Conservation (phyloP, 2,797 vertebrate genomes). For the Melanotaenia nigrans region DNA sequence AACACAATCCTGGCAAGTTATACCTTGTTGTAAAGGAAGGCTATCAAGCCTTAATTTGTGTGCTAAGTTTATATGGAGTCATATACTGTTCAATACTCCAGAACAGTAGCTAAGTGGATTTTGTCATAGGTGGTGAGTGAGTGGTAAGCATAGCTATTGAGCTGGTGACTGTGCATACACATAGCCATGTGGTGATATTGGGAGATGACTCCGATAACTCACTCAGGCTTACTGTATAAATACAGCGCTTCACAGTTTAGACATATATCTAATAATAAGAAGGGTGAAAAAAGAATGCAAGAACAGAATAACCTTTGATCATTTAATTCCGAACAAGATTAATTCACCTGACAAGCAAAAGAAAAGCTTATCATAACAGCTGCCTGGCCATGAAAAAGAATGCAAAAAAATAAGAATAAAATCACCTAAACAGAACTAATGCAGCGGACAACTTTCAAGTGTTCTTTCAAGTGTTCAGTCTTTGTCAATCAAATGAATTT, state of each 20-base stretch:
- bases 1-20: no score
- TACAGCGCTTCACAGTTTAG: not conserved
- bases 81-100: not conserved
- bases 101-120: not conserved
- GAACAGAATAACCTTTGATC: constrained; percentile 15
- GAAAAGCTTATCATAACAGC: not conserved
- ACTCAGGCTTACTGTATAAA: not conserved
- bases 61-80: not conserved
- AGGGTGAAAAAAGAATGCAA: not conserved
- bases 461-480: constrained; percentile 27
- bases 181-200: not conserved
- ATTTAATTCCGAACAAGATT: not conserved
- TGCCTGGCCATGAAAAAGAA: constrained; percentile 10
- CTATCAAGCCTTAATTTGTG: not conserved
- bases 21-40: no score
- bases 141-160: not conserved
- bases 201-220: not conserved
- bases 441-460: constrained; percentile 13
- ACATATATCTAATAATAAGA: constrained; percentile 4
- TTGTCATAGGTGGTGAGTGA: not conserved
- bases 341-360: not conserved
- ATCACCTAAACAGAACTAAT: constrained; percentile 5
- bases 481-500: constrained; percentile 51
- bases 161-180: constrained; percentile 1
- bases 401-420: constrained; percentile 2